Evolutionary conservation across 2,888 invertebrate genomes (phyloP).

Genomic region (Furcula furcula): DNA sequence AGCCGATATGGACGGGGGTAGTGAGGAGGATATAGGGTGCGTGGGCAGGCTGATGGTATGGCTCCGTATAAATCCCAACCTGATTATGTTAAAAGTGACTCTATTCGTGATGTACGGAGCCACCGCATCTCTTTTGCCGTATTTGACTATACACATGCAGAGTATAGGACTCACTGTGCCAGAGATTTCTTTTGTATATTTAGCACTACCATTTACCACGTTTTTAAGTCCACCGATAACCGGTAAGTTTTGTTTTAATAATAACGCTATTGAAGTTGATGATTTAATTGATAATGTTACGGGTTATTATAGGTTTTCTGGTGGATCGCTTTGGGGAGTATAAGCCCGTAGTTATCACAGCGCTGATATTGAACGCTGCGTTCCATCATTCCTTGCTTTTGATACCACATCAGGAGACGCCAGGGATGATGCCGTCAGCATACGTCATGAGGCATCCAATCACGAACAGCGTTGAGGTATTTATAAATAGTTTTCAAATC

Average conservation of each 20-base stretch:
- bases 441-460: conserved; percentile 89
- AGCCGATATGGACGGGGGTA: conserved; percentile 68
- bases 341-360: conserved; percentile 90
- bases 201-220: conserved; percentile 92
- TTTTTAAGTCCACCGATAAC: conserved; percentile 93
- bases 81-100: conserved; percentile 90
- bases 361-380: conserved; percentile 88
- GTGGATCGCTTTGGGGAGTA: conserved; percentile 94
- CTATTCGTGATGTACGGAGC: conserved; percentile 93
- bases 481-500: conserved; percentile 44
- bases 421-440: conserved; percentile 87
- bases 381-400: conserved; percentile 90
- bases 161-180: conserved; percentile 92
- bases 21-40: conserved; percentile 58
- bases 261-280: not conserved
- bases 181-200: conserved; percentile 93
- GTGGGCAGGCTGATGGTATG: conserved; percentile 70
- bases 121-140: conserved; percentile 91
- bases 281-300: not conserved
- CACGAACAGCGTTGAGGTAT: conserved; percentile 86
- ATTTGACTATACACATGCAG: conserved; percentile 95
- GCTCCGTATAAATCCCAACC: conserved; percentile 87
- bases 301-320: conserved; percentile 85
- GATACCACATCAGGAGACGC: conserved; percentile 90
- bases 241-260: conserved; percentile 72